A percentile compares a stretch with the other conserved stretches of the same genome.
These are phyloP conservation scores for Netelia fuscicornis DNA, from an alignment of 2,888 invertebrate species.

Conservation along the genomic window DNA sequence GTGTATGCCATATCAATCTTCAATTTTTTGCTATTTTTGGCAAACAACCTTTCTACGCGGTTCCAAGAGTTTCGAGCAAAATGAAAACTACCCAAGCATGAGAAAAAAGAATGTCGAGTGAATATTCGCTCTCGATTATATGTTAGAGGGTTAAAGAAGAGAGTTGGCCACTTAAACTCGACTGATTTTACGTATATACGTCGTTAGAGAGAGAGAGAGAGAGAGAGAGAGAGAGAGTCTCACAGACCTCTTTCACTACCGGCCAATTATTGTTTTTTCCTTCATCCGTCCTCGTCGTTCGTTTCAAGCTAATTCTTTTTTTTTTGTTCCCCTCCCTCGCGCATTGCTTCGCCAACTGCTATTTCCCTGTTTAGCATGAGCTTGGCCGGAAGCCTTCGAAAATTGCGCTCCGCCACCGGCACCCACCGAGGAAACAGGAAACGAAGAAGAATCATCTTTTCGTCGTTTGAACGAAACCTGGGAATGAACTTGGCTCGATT, in stretches of 20 bases:
- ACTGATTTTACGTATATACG: slow-evolving; percentile 27
- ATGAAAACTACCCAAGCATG: slow-evolving; percentile 23
- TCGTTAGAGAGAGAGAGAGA: background rate
- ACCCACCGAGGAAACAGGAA: background rate
- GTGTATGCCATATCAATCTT: no score
- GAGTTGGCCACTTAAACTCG: slow-evolving; percentile 25
- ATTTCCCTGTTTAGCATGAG: slow-evolving; percentile 10
- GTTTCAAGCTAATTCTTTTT: background rate
- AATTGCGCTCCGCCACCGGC: slow-evolving; percentile 6
- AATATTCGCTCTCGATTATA: slow-evolving; percentile 26
- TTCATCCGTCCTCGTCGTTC: slow-evolving; percentile 1
- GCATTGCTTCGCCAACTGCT: background rate
- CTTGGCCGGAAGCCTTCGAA: slow-evolving; percentile 44
- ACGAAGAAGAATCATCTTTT: slow-evolving; percentile 40
- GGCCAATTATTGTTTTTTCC: slow-evolving; percentile 55
- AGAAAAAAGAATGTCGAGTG: slow-evolving; percentile 43
- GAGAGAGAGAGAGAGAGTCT: background rate
- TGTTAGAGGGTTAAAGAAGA: slow-evolving; percentile 17
- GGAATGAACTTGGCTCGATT: background rate
- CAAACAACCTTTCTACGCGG: no score
- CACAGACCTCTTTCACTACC: background rate
- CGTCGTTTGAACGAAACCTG: slow-evolving; percentile 46
- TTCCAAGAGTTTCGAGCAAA: background rate
- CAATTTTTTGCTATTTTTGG: no score
- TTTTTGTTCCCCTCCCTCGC: background rate